phyloP scores from a whole-genome alignment of 2,888 invertebrate genomes.

The Limnephilus marmoratus region DNA sequence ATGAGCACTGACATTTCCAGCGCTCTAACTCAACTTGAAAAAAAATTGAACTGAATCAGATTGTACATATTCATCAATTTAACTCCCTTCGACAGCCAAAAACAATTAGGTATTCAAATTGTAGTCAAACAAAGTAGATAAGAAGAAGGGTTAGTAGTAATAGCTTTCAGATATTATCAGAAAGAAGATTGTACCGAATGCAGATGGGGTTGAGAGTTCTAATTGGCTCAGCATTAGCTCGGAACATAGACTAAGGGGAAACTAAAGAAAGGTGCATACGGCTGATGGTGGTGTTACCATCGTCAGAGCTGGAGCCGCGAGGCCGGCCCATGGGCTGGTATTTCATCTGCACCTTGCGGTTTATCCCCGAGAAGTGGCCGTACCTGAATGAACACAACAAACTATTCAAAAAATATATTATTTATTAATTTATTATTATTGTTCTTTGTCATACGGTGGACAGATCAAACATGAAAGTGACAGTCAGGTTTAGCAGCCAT shows the following conservation, averaged over 20 bases:
- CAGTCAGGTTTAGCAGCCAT: not conserved
- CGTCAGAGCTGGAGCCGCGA: slow-evolving; percentile 94
- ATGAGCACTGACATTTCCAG: no score
- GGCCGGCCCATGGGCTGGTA: slow-evolving; percentile 97
- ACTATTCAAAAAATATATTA: slow-evolving; percentile 14
- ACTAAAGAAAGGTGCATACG: slow-evolving; percentile 66
- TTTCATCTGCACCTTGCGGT: slow-evolving; percentile 99
- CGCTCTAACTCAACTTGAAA: no score
- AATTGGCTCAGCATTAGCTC: not conserved
- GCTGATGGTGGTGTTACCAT: slow-evolving; percentile 82
- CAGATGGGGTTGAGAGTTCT: not conserved
- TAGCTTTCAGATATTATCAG: not conserved
- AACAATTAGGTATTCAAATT: not conserved
- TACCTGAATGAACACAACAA: slow-evolving; percentile 82
- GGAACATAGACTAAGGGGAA: slow-evolving; percentile 31
- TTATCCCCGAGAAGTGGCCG: slow-evolving; percentile 99
- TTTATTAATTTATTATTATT: not conserved
- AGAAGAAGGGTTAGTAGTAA: not conserved
- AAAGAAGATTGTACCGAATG: not conserved
- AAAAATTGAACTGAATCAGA: no score
- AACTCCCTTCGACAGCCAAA: not conserved
- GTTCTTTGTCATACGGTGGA: not conserved
- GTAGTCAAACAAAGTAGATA: not conserved
- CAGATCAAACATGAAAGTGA: not conserved
- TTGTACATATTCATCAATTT: no score